Evolutionary conservation across 1,140 invertebrate species (phyloP), one percentile per base, ranked within the genome.

Genomic region (Macrobrachium nipponense): DNA sequence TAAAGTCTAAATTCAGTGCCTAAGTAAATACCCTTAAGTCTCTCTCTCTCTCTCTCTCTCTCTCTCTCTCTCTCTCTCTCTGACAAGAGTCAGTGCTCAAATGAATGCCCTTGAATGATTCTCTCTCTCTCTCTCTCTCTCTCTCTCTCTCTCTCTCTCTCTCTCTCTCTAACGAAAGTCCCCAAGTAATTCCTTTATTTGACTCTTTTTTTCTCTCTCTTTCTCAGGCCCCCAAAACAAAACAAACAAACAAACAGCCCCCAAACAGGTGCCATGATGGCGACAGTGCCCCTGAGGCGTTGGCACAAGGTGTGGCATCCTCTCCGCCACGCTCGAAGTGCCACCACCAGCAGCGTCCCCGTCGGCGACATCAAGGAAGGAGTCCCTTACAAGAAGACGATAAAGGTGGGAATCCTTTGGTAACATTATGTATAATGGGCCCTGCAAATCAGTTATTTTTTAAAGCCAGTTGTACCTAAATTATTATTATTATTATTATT

Each of bases 101-200:
- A 7, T 8, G 51, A 51, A 51, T 51, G 8, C 8, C 7, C 51
- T 7, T 51, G 0, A 51, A 10, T 0, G 12, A 5, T 10, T 66
- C 64, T 66, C 64, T 66, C 64, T 66, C 64, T 66, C 64, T 66
- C 23, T 66, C 64, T 66, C 64, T 66, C 64, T 66, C 64, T 66
- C 64, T 66, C 64, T 66, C 64, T 66, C 23, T 66, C 64, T 66
- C 18, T 66, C 23, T 66, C 64, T 66, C 64, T 66, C 64, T 66
- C 64, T 20, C 64, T 23, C 64, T 66, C 64, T 8, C 64, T 66
- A 4, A 36, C 1, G 27, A 36, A 36, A 36, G 27, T 36, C 27
- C 27, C 27, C 27, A 36, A 4, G 27, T 36, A 36, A 36, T 4
- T 1, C 27, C 27, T 4, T 1, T 36, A 36, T 2, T 2, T 36